Evolutionary conservation across 2,797 vertebrate species (phyloP), one percentile per base, ranked within the genome.

Genomic region (Gastrophryne carolinensis): DNA sequence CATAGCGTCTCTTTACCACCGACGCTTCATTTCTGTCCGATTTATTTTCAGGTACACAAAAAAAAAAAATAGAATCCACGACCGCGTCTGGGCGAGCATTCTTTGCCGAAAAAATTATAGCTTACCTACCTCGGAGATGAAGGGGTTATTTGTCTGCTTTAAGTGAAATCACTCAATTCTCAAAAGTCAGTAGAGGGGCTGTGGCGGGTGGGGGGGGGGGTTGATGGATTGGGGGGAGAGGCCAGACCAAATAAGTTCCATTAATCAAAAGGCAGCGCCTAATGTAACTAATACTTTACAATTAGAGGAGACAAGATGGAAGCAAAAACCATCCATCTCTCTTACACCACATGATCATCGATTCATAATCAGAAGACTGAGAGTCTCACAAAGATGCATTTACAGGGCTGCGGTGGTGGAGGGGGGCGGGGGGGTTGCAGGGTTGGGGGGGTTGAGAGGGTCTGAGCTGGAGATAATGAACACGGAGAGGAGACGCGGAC

Each of bases 241-340:
- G 94, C 94, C 92, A 95, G 93, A 97, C 94, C 95, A 99, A 99
- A 98, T 98, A 98, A 98, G 95, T 98, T 96, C 95, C 97, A 99
- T 99, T 99, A 98, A 98, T 98, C 97, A 98, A 95, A 94, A 95
- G 92, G 94, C 94, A 94, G 93, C 94, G 93, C 96, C 95, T 98
- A 98, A 98, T 99, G 96, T 98, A 98, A 98, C 96, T 98, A 99
- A 99, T 99, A 98, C 98, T 99, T 99, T 98, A 99, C 97, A 98
- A 98, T 99, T 99, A 99, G 95, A 97, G 96, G 89, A 98, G 97
- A 98, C 97, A 98, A 95, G 96, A 95, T 92, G 93, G 93, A 95
- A 94, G 95, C 95, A 90, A 92, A 90, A 95, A 91, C 95, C 93
- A 99, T 99, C 96, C 95, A 98, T 99, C 96, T 99, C 95, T 94